Percentiles rank a stretch among this genome's conserved stretches.
Evolutionary conservation across 2,113 vertebrate species (phyloP).

Genomic region (Scophthalmus maximus): DNA sequence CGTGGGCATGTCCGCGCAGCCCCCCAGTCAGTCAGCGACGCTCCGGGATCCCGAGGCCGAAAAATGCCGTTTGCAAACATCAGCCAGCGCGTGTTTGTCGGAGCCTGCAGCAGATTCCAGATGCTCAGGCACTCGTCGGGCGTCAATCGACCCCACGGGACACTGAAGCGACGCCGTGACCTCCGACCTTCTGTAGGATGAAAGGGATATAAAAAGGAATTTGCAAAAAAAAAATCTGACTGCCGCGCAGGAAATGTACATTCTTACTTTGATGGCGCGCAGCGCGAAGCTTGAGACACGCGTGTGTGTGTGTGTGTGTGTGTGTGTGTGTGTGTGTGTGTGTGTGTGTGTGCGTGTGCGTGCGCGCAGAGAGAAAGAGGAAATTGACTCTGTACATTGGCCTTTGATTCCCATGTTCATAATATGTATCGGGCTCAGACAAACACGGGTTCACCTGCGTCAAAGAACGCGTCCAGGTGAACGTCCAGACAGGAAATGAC

Average conservation of each 20-base stretch:
- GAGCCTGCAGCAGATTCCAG: neutral
- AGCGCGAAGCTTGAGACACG: no score
- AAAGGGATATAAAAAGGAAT: no score
- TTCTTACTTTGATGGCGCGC: slow-evolving; percentile 47
- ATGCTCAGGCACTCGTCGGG: no score
- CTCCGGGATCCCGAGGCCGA: neutral
- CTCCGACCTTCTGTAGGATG: no score
- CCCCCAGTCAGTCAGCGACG: no score
- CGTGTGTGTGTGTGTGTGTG: no score
- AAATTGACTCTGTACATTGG: no score
- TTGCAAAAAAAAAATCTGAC: no score
- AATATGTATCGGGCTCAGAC: slow-evolving; percentile 21
- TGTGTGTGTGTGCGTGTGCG: neutral
- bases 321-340: no score
- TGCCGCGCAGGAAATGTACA: no score
- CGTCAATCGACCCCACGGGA: no score
- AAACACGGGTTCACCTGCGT: slow-evolving; percentile 46
- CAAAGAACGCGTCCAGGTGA: slow-evolving; percentile 40
- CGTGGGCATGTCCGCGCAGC: slow-evolving; percentile 10
- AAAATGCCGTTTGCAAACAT: neutral
- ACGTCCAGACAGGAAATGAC: slow-evolving; percentile 53
- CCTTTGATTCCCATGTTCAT: slow-evolving; percentile 22
- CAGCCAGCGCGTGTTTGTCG: slow-evolving; percentile 23
- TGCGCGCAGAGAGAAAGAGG: slow-evolving; percentile 10
- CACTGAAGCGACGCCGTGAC: no score